Evolutionary conservation across 2,113 vertebrate species (phyloP).

Genomic region (Myrmecophaga tridactyla): DNA sequence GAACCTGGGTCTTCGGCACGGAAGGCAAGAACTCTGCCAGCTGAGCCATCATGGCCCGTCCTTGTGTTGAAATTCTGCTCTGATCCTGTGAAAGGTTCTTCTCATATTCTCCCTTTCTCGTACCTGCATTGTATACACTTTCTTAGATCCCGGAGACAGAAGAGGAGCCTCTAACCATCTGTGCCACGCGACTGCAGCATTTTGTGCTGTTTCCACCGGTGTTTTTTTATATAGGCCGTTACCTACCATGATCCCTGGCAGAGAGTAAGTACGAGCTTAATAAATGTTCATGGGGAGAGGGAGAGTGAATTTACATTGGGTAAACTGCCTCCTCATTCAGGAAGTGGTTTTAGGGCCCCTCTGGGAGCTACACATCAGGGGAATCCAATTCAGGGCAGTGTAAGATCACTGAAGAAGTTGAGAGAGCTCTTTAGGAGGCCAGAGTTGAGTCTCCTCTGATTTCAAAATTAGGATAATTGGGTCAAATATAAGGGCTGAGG

Average conservation of each 20-base stretch:
- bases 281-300: not conserved
- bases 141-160: not conserved
- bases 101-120: not conserved
- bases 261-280: not conserved
- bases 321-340: not conserved
- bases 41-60: no score
- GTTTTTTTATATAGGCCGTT: no score
- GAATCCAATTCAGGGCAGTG: not conserved
- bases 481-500: not conserved
- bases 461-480: not conserved
- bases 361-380: not conserved
- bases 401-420: not conserved
- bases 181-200: no score
- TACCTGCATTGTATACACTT: no score
- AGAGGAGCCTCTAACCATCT: not conserved
- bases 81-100: not conserved
- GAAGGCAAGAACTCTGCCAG: no score
- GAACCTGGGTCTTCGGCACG: no score
- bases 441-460: not conserved
- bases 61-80: not conserved
- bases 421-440: not conserved
- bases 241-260: not conserved
- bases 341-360: not conserved
- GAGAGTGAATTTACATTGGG: not conserved
- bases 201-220: fast-evolving